Percentiles rank a stretch among this genome's conserved stretches.
Conservation (phyloP, 2,797 vertebrate species). For the Leuciscus waleckii region DNA sequence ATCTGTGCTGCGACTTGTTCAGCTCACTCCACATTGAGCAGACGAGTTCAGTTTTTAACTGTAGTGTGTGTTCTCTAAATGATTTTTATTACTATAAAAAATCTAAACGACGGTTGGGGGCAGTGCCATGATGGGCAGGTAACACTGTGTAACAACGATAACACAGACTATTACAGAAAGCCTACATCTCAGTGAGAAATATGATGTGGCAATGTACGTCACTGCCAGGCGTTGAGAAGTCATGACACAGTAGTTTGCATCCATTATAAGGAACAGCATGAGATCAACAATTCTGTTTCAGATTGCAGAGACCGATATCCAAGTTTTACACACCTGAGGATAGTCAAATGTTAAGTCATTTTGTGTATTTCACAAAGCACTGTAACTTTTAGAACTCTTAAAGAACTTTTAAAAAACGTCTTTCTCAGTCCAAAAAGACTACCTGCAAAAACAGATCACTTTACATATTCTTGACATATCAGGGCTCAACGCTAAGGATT, state of each 20-base stretch:
- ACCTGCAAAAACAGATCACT: neutral
- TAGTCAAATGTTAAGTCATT: neutral
- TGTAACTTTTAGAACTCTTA: neutral
- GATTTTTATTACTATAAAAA: no score
- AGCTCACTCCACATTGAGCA: no score
- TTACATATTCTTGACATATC: neutral
- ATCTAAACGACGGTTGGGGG: no score
- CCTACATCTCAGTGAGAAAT: slow-evolving; percentile 10
- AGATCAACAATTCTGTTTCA: neutral
- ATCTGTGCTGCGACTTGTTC: no score
- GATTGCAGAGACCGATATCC: neutral
- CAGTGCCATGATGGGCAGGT: no score
- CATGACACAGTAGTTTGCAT: slow-evolving; percentile 26
- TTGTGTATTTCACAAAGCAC: neutral
- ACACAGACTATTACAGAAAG: no score
- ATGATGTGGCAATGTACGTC: slow-evolving; percentile 10
- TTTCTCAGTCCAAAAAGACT: no score
- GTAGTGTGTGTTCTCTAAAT: no score
- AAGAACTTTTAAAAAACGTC: neutral
- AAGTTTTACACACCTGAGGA: slow-evolving; percentile 1
- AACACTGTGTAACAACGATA: no score
- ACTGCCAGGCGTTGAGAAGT: neutral
- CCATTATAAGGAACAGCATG: slow-evolving; percentile 24
- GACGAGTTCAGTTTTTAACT: no score
- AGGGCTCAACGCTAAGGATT: no score